Evolutionary conservation across 2,113 vertebrate genomes (phyloP).

Genomic region (Cathartes aura): DNA sequence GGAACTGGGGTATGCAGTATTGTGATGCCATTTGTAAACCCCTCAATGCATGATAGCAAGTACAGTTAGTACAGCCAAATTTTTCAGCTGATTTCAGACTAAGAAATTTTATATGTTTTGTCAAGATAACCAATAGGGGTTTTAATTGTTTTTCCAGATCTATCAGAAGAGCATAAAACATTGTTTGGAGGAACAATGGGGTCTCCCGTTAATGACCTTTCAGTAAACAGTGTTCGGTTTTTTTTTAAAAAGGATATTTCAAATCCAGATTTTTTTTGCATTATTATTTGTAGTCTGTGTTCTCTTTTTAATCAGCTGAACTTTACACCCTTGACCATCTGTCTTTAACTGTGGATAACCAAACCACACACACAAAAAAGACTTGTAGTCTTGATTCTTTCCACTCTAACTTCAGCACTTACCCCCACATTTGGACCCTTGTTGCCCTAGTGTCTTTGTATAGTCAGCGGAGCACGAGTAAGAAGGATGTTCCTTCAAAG

Average conservation of each 20-base stretch:
- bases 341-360: background rate
- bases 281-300: background rate
- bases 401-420: background rate
- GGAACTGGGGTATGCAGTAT: background rate
- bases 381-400: background rate
- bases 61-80: background rate
- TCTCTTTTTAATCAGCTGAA: background rate
- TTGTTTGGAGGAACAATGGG: background rate
- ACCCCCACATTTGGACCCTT: background rate
- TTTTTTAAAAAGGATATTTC: background rate
- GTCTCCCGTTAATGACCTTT: background rate
- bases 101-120: background rate
- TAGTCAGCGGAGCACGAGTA: background rate
- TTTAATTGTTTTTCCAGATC: slow-evolving; percentile 4
- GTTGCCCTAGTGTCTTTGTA: background rate
- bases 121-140: background rate
- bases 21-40: background rate
- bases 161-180: background rate
- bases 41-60: background rate
- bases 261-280: background rate
- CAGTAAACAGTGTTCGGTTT: background rate
- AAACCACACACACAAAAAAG: background rate
- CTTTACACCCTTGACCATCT: background rate
- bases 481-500: background rate
- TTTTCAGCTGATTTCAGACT: background rate